These are phyloP conservation scores for Calliphora vicina DNA, from an alignment of 1,140 invertebrate species.

Conservation along the genomic window DNA sequence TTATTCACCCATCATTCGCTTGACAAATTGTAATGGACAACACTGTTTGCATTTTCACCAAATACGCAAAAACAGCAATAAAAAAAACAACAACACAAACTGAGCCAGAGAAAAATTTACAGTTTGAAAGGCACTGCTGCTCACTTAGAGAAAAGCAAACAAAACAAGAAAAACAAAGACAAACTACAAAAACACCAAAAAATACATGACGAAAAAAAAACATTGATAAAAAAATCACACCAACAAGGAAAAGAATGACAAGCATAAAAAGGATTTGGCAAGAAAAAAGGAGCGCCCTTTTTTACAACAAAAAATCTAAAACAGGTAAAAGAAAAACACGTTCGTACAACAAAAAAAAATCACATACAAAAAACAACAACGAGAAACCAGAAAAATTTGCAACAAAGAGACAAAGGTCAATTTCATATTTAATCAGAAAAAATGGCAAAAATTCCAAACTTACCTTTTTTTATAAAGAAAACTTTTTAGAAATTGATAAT, in stretches of 20 bases:
- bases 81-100: background rate
- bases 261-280: constrained; percentile 16
- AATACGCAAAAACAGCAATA: too few species aligned
- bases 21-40: too few species aligned
- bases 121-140: background rate
- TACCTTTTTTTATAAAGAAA: constrained; percentile 9
- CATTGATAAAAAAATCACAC: background rate
- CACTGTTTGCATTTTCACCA: background rate
- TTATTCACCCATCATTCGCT: too few species aligned
- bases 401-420: constrained; percentile 30
- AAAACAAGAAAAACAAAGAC: background rate
- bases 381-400: background rate
- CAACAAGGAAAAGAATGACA: constrained; percentile 25
- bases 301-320: background rate
- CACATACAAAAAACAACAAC: background rate
- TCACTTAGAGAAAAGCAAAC: background rate
- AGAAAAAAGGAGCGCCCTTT: constrained; percentile 32
- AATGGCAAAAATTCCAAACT: background rate
- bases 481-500: background rate
- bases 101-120: background rate
- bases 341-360: background rate
- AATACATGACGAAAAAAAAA: background rate
- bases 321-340: background rate
- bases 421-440: background rate
- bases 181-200: background rate